These are phyloP conservation scores for Procambarus clarkii DNA, from an alignment of 1,140 invertebrate species.

Conservation along the genomic window DNA sequence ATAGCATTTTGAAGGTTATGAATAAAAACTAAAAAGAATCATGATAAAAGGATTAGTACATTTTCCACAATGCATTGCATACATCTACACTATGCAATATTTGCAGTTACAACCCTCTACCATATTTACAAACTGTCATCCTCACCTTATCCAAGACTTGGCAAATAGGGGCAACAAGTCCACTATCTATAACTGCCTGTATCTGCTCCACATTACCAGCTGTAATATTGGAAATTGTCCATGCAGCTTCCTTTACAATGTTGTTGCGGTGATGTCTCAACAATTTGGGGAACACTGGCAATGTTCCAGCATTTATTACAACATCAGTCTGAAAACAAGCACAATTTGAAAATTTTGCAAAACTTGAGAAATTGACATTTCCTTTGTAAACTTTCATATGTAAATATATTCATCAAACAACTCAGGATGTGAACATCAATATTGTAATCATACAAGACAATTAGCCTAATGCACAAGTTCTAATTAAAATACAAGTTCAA, in stretches of 20 bases:
- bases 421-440: slow-evolving; percentile 56
- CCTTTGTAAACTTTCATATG: neutral
- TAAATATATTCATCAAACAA: neutral
- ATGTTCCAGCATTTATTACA: slow-evolving; percentile 87
- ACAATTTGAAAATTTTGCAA: neutral
- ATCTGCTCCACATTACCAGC: slow-evolving; percentile 87
- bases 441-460: slow-evolving; percentile 21
- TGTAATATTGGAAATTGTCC: slow-evolving; percentile 89
- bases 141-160: slow-evolving; percentile 81
- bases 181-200: slow-evolving; percentile 84
- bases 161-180: slow-evolving; percentile 83
- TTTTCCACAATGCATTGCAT: no score
- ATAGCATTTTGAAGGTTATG: no score
- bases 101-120: no score
- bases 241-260: slow-evolving; percentile 90
- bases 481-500: no score
- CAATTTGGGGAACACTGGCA: slow-evolving; percentile 84
- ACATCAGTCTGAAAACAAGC: slow-evolving; percentile 86
- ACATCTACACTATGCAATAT: no score
- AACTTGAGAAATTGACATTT: neutral
- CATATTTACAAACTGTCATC: neutral
- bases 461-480: neutral
- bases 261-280: slow-evolving; percentile 85
- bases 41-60: no score
- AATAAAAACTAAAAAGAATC: no score